These are phyloP conservation scores for Steinernema carpocapsae DNA, from an alignment of 2,888 invertebrate species.

Conservation along the genomic window DNA sequence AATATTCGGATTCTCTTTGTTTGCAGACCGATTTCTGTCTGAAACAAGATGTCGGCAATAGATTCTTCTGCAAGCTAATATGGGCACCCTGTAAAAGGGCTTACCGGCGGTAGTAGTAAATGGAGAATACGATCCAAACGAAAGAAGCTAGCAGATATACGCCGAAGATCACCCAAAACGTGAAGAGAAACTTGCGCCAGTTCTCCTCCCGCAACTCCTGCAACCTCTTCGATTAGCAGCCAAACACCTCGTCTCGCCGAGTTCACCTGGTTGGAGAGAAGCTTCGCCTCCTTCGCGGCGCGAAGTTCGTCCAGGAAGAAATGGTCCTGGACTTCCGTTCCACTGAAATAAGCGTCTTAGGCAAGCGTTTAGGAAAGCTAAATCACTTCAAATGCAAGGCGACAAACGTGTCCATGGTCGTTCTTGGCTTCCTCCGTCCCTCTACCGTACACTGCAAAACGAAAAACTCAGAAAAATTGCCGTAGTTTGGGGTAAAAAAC, in stretches of 20 bases:
- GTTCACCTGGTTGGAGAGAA: not conserved
- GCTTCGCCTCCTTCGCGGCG: not conserved
- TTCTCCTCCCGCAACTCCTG: not conserved
- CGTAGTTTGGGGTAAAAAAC: not conserved
- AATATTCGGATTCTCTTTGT: conserved; percentile 9
- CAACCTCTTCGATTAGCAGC: not conserved
- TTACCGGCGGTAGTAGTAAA: conserved; percentile 9
- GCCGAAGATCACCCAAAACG: conserved; percentile 3
- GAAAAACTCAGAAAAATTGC: too few relatives aligned
- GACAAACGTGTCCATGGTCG: too few relatives aligned
- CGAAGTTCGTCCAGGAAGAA: not conserved
- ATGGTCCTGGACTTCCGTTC: not conserved
- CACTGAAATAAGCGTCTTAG: not conserved
- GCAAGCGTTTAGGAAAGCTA: too few relatives aligned
- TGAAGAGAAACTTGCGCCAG: not conserved
- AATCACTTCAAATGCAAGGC: too few relatives aligned
- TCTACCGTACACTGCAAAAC: too few relatives aligned
- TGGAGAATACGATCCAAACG: not conserved
- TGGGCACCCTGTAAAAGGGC: not conserved
- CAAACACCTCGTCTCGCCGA: not conserved
- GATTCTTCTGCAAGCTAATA: not conserved
- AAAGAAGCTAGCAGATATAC: not conserved
- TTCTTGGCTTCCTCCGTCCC: too few relatives aligned
- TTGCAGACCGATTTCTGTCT: conserved; percentile 6
- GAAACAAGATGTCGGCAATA: not conserved